phyloP scores from a whole-genome alignment of 2,797 vertebrate genomes.

The Alectoris magna region DNA sequence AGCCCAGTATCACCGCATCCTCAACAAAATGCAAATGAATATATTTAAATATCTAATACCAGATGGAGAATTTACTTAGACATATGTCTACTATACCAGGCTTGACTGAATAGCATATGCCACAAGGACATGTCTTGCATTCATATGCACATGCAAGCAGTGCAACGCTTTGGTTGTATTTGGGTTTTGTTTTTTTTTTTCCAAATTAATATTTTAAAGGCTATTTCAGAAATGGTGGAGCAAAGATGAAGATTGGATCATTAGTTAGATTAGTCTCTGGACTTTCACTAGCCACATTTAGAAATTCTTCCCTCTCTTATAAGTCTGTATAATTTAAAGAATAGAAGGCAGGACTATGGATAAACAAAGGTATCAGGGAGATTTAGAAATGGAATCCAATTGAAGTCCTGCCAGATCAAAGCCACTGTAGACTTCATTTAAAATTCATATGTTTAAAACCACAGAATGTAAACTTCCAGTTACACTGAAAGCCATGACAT shows the following conservation, averaged over 20 bases:
- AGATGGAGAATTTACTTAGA: conserved; percentile 15
- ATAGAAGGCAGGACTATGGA: background rate
- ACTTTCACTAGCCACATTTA: background rate
- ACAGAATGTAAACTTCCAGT: conserved; percentile 17
- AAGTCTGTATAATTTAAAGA: background rate
- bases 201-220: conserved; percentile 23
- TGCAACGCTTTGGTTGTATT: background rate
- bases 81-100: conserved; percentile 16
- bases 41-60: conserved; percentile 31
- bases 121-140: background rate
- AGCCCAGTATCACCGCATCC: background rate
- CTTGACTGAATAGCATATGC: conserved; percentile 44
- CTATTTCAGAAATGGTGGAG: background rate
- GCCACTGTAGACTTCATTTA: background rate
- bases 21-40: conserved; percentile 8
- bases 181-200: background rate
- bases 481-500: background rate
- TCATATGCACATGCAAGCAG: background rate
- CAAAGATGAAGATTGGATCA: background rate
- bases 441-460: conserved; percentile 4
- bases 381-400: background rate
- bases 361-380: background rate
- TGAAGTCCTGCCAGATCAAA: background rate
- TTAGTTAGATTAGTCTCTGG: background rate
- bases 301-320: background rate